Base-by-base conservation (phyloP, 2,888 invertebrate species). In the Oligia fasciuncula region DNA sequence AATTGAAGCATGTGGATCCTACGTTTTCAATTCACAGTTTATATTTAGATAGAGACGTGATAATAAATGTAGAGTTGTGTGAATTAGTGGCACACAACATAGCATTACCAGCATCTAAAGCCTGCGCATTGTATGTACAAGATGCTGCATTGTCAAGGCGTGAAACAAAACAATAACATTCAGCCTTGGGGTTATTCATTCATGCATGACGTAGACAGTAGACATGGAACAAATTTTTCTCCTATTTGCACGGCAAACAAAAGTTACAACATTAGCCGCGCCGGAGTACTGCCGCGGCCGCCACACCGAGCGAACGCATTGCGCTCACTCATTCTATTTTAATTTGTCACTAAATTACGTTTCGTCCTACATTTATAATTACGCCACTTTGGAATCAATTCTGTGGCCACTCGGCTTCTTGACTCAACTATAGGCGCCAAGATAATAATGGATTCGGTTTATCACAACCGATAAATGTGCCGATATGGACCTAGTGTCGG, bases 191-290 rank as follows among this genome's bases (percentile, higher is more conserved):
- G 93, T 91, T 93, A 93, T 92, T 93, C 94, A 93, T 94, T 96
- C 93, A 93, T 91, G 93, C 94, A 93, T 95, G 95, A 95, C 95
- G 95, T 94, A 92, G 94, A 90, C 93, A 92, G 95, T 94, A 92
- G 94, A 90, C 93, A 92, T 94, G 93, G 93, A 95, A 93, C 93
- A 91, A 93, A 94, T 94, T 95, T 95, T 96, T 95, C 95, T 94
- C 90, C 93, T 95, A 94, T 95, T 96, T 95, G 92, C 94, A 92
- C 93, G 91, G 92, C 93, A 94, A 96, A 95, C 93, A 92, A 91
- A 92, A 90, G 92, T 93, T 91, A 92, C 93, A 93, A 92, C 93
- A 93, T 87, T 91, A 91, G 88, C 84, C 90, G 90, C 85, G 90
- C 88, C 90, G 88, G 92, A 90, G 92, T 90, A 89, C 91, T 92